Conservation (phyloP, 92 coral and sea anemone genomes). For the Porites cylindrica region DNA sequence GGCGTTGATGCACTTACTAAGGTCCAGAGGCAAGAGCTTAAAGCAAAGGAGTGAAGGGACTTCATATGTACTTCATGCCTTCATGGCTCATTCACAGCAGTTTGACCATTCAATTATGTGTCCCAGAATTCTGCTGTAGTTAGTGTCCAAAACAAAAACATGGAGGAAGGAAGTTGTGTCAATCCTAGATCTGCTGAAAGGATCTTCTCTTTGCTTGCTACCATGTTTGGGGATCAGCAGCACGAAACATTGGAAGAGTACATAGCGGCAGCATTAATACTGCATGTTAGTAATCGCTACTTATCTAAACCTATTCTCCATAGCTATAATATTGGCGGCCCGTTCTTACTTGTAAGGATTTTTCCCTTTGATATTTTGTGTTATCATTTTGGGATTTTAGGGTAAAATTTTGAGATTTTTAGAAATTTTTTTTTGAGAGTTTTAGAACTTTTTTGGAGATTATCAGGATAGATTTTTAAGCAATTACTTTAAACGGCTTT, state of each 20-base stretch:
- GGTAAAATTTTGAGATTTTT: neutral
- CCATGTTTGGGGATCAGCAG: constrained; percentile 7
- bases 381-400: neutral
- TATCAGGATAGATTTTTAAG: neutral
- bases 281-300: neutral
- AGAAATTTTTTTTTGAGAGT: neutral
- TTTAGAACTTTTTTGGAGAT: neutral
- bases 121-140: too few species aligned
- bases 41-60: too few species aligned
- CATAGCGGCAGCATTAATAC: neutral
- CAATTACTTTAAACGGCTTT: neutral
- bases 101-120: too few species aligned
- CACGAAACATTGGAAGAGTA: neutral
- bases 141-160: too few species aligned
- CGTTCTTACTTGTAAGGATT: neutral
- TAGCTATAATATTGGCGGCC: neutral
- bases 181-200: neutral
- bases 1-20: too few species aligned
- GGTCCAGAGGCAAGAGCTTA: too few species aligned
- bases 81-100: too few species aligned
- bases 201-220: constrained; percentile 3
- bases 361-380: neutral
- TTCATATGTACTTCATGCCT: too few species aligned
- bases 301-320: neutral
- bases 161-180: too few species aligned